These are phyloP conservation scores for Apodemus agrarius DNA, from an alignment of 2,797 vertebrate species.

Conservation along the genomic window DNA sequence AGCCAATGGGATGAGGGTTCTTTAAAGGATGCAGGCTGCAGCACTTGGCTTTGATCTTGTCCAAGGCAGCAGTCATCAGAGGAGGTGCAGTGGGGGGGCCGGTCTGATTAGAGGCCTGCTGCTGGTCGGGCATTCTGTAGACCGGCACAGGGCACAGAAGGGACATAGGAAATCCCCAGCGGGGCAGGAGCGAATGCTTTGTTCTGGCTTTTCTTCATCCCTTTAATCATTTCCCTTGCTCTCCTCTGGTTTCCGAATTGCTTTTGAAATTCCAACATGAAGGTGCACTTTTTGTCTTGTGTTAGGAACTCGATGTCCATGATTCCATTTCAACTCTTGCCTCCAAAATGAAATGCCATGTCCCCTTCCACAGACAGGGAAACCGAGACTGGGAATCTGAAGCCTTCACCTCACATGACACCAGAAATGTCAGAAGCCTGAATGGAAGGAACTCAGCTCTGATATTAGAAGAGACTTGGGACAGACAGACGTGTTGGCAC, in stretches of 20 bases:
- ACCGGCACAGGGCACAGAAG: slow-evolving; percentile 40
- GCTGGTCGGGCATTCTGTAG: slow-evolving; percentile 54
- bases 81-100: not conserved
- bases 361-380: not conserved
- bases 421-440: not conserved
- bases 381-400: not conserved
- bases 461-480: not conserved
- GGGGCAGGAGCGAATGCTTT: slow-evolving; percentile 25
- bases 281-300: not conserved
- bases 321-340: not conserved
- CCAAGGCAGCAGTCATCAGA: slow-evolving; percentile 46
- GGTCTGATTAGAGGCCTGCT: slow-evolving; percentile 69
- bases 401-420: not conserved
- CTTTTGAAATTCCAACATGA: slow-evolving; percentile 56
- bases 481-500: not conserved
- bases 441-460: not conserved
- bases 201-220: not conserved
- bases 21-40: not conserved
- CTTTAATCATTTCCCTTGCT: slow-evolving; percentile 71
- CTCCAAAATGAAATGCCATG: not conserved
- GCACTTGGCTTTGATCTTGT: slow-evolving; percentile 57
- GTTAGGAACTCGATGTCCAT: not conserved
- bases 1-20: not conserved
- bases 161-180: slow-evolving; percentile 31
- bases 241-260: not conserved